Percentiles rank a stretch among this genome's conserved stretches.
These are phyloP conservation scores for Pteromalus puparum DNA, from an alignment of 1,140 invertebrate genomes.

Conservation along the genomic window DNA sequence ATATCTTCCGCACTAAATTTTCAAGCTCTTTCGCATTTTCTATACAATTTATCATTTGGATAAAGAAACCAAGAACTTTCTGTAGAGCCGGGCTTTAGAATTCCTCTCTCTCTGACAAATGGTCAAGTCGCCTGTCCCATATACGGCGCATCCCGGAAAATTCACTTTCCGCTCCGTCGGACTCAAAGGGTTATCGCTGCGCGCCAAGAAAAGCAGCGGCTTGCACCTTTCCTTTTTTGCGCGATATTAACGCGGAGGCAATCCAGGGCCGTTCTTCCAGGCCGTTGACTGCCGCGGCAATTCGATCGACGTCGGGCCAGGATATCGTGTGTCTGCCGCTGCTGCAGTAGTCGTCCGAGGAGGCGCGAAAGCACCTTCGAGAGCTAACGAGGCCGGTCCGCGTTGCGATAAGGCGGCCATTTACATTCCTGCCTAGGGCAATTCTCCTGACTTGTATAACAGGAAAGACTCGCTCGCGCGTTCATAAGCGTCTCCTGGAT, in stretches of 20 bases:
- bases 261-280: conserved; percentile 55
- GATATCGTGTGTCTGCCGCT: conserved; percentile 52
- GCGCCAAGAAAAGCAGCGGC: conserved; percentile 47
- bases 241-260: conserved; percentile 50
- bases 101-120: conserved; percentile 19
- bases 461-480: conserved; percentile 55
- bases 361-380: conserved; percentile 47
- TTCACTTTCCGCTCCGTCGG: background rate
- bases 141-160: conserved; percentile 16
- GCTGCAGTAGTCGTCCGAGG: background rate
- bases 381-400: conserved; percentile 41
- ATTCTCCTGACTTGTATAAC: conserved; percentile 64
- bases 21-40: background rate
- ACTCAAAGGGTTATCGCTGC: conserved; percentile 48
- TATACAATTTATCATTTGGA: conserved; percentile 5
- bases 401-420: conserved; percentile 66
- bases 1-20: background rate
- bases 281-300: conserved; percentile 54
- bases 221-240: conserved; percentile 11
- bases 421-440: conserved; percentile 67
- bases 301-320: conserved; percentile 58
- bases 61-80: background rate
- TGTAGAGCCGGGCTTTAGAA: conserved; percentile 9
- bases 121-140: conserved; percentile 7
- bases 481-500: conserved; percentile 31